Conservation (phyloP, 2,113 vertebrate genomes). For the Syrmaticus mikado region DNA sequence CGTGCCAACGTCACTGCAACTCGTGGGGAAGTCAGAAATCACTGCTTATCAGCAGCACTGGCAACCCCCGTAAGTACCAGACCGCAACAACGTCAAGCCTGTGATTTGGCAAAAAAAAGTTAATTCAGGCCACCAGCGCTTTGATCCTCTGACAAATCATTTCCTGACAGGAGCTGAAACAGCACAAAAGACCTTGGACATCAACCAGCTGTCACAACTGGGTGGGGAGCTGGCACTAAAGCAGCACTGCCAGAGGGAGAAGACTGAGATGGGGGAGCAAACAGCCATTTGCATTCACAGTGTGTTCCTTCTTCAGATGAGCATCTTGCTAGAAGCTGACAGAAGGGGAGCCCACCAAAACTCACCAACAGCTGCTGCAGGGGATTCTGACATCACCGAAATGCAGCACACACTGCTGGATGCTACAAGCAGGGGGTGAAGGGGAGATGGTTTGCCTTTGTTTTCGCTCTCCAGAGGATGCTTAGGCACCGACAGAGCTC, state of each 20-base stretch:
- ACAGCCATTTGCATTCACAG: slow-evolving; percentile 26
- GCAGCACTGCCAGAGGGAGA: neutral
- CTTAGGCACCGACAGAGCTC: neutral
- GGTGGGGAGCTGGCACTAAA: slow-evolving; percentile 20
- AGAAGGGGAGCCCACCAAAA: neutral
- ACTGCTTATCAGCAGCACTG: neutral
- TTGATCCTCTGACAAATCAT: slow-evolving; percentile 80
- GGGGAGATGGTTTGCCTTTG: neutral
- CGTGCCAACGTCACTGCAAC: neutral
- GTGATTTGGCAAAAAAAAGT: slow-evolving; percentile 56
- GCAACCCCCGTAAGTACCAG: slow-evolving; percentile 5
- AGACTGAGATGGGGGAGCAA: slow-evolving; percentile 23
- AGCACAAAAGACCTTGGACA: slow-evolving; percentile 72
- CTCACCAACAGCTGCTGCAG: neutral
- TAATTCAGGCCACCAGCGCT: slow-evolving; percentile 66
- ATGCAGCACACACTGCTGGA: neutral
- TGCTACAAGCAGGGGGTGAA: neutral
- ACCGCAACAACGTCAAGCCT: slow-evolving; percentile 49
- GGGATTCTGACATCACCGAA: neutral
- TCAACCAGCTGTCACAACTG: slow-evolving; percentile 62
- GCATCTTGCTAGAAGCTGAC: neutral
- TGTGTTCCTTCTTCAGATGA: neutral
- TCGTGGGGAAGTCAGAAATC: neutral
- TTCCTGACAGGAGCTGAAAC: slow-evolving; percentile 77
- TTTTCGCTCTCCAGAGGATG: neutral